Base-by-base conservation (phyloP, 2,113 vertebrate species). In the Amazona guildingii region DNA sequence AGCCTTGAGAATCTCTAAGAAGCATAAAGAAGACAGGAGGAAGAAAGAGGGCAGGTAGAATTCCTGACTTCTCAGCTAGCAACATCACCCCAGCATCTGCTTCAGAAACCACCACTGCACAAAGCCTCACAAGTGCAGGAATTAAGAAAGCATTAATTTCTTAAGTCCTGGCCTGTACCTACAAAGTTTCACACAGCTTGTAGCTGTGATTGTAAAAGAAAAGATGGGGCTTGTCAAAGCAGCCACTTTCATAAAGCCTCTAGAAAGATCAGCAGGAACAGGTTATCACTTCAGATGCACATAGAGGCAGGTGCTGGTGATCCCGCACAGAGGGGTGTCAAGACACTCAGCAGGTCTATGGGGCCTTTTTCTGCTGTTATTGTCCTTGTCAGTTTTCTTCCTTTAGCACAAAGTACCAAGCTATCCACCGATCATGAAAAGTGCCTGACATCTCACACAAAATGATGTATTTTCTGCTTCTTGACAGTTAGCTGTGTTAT, bases 111-210 rank as follows among this genome's bases (percentile, higher is more conserved):
- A 70, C 13, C n/a, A 59, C 10, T 17, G 7, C 13, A 4, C 31
- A 41, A 62, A 52, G 35, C 28, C 33, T 48, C 49, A 41, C 23
- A 66, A 33, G 52, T 0, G 0, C 0, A 43, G 64, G 27, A 44
- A 70, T 29, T 39, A 20, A 74, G 59, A 33, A 88, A 44, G 51
- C 27, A 20, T 20, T 7, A 1, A 13, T 3, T 28, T 74, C n/a
- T 46, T 62, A 79, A 78, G 52, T 35, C 18, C 59, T 61, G n/a
- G 19, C 18, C 66, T 49, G 24, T 21, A 44, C 8, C 13, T 25
- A 16, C 19, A 39, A 48, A 33, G 37, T 9, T 55, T 33, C 49
- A 17, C 4, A 15, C 39, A 67, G 55, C 18, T 64, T 0, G 0
- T 8, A 35, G 62, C 62, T 59, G 46, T 12, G 57, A 44, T n/a